Evolutionary conservation across 2,113 vertebrate species (phyloP).

Genomic region (Brienomyrus longianalis): DNA sequence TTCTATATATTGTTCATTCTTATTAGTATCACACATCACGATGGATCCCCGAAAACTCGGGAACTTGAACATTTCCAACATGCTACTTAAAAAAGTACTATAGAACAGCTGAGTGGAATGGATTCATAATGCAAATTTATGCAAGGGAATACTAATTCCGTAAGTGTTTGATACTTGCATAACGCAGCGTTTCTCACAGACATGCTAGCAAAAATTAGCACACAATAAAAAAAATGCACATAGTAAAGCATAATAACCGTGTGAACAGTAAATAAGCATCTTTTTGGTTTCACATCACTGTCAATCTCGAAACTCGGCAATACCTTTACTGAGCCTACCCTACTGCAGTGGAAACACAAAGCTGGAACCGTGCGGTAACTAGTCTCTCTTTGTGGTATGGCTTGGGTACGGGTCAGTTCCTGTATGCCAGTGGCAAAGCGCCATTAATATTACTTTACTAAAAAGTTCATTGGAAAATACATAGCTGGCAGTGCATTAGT

Average conservation of each 20-base stretch:
- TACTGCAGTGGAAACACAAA: not conserved
- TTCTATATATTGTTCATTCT: too few species aligned
- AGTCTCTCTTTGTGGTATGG: not conserved
- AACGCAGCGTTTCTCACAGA: not conserved
- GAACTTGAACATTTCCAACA: not conserved
- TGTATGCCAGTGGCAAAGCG: not conserved
- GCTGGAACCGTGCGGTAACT: not conserved
- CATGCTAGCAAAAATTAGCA: not conserved
- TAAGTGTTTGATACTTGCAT: not conserved
- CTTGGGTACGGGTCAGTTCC: not conserved
- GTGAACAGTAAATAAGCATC: not conserved
- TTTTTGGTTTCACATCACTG: not conserved
- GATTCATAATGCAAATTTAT: not conserved
- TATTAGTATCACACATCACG: too few species aligned
- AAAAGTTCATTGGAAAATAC: not conserved
- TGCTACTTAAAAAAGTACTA: not conserved
- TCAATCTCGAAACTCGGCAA: not conserved
- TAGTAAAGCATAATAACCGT: not conserved
- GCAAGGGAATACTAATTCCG: not conserved
- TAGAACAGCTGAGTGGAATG: not conserved
- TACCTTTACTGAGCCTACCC: not conserved
- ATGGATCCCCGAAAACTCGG: not conserved
- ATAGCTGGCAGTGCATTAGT: not conserved
- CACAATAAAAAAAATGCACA: not conserved
- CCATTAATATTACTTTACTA: not conserved